phyloP scores from a whole-genome alignment of 2,113 vertebrate species.

The Alosa alosa region DNA sequence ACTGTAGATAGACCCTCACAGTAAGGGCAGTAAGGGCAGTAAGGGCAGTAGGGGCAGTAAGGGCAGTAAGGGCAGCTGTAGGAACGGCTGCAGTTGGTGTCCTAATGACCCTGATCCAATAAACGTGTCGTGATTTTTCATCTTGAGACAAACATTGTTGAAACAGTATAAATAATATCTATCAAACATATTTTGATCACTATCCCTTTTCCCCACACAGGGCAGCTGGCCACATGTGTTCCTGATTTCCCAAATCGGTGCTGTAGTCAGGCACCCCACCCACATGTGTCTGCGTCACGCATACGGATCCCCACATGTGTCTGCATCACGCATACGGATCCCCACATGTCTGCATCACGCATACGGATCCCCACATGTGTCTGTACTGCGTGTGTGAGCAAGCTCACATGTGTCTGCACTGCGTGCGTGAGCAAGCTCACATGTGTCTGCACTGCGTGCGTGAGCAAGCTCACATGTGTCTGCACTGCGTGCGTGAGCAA shows the following conservation, averaged over 20 bases:
- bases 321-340: no score
- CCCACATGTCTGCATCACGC: background rate
- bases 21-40: no score
- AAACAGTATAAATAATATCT: background rate
- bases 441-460: background rate
- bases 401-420: background rate
- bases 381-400: background rate
- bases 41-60: background rate
- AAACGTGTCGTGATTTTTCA: no score
- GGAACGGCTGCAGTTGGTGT: no score
- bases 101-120: no score
- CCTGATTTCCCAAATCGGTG: constrained; percentile 6
- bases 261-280: background rate
- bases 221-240: constrained; percentile 18
- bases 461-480: background rate
- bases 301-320: background rate
- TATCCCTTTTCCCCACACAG: background rate
- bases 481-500: background rate
- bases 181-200: constrained; percentile 21
- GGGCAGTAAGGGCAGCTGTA: background rate
- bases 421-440: background rate
- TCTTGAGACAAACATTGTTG: no score
- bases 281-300: background rate
- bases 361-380: background rate
- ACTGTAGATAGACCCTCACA: no score